Conservation (phyloP, 2,888 invertebrate species). For the Tortrix viridana region DNA sequence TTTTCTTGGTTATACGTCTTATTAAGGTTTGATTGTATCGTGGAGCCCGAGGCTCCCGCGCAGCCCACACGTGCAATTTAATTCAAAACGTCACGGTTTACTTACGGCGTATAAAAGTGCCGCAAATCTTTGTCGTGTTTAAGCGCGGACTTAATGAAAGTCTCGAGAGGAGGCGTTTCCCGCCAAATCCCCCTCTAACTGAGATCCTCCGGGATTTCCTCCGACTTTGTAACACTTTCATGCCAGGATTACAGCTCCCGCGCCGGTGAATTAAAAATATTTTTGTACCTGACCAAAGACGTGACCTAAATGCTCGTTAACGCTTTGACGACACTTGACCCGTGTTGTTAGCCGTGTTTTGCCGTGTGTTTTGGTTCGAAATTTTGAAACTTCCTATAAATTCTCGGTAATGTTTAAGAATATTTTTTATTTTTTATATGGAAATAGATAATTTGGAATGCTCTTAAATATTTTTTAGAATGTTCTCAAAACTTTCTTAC, state of each 20-base stretch:
- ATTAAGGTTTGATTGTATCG: too few species aligned
- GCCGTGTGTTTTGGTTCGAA: too few species aligned
- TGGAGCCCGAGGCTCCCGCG: neutral
- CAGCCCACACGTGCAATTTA: constrained; percentile 40
- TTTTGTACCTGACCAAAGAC: constrained; percentile 31
- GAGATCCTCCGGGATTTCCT: constrained; percentile 56
- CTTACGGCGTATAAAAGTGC: constrained; percentile 44
- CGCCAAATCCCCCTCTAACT: constrained; percentile 56
- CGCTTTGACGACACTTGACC: constrained; percentile 23
- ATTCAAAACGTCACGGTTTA: constrained; percentile 48
- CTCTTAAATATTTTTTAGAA: too few species aligned
- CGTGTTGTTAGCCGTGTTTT: constrained; percentile 7
- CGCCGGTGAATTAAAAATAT: constrained; percentile 38
- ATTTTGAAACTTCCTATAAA: too few species aligned
- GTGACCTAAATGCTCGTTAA: constrained; percentile 35
- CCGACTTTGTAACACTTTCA: constrained; percentile 61
- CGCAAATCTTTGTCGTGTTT: constrained; percentile 61
- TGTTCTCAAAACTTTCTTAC: too few species aligned
- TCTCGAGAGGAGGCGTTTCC: constrained; percentile 57
- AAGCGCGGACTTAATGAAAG: constrained; percentile 71
- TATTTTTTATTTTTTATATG: too few species aligned
- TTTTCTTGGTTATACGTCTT: too few species aligned
- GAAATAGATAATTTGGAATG: too few species aligned
- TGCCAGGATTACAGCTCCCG: constrained; percentile 49
- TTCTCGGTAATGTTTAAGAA: too few species aligned